These are phyloP conservation scores for Fissipunctia ypsillon DNA, from an alignment of 2,888 invertebrate species.

Conservation along the genomic window DNA sequence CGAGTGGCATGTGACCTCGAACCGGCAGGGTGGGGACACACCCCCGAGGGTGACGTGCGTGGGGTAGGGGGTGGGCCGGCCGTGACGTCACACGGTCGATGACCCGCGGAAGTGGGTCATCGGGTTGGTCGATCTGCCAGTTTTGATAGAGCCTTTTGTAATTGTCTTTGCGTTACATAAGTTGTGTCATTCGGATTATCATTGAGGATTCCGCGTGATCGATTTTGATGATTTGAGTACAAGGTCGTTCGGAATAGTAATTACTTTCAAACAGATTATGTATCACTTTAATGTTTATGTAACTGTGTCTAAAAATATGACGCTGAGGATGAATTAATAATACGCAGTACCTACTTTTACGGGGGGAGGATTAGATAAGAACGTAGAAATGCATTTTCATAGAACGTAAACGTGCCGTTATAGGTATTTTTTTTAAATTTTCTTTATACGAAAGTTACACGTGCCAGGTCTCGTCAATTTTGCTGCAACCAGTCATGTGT, in stretches of 20 bases:
- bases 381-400: slow-evolving; percentile 23
- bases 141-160: slow-evolving; percentile 73
- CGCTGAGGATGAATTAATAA: slow-evolving; percentile 14
- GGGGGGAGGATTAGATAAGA: slow-evolving; percentile 10
- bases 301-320: slow-evolving; percentile 3
- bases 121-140: slow-evolving; percentile 82
- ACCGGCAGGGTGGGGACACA: slow-evolving; percentile 80
- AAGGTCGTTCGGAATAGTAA: slow-evolving; percentile 32
- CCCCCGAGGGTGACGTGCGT: slow-evolving; percentile 81
- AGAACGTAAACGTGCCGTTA: background rate
- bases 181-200: slow-evolving; percentile 58
- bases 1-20: slow-evolving; percentile 87
- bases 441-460: background rate
- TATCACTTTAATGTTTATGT: background rate
- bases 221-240: slow-evolving; percentile 35
- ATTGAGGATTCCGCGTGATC: slow-evolving; percentile 35
- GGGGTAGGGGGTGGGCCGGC: slow-evolving; percentile 71
- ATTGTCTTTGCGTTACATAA: slow-evolving; percentile 71
- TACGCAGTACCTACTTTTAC: slow-evolving; percentile 18
- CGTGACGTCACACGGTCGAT: slow-evolving; percentile 89
- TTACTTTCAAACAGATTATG: background rate
- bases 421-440: slow-evolving; percentile 8
- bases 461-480: background rate
- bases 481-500: background rate
- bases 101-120: slow-evolving; percentile 87